These are phyloP conservation scores for Dromococcyx pavoninus DNA, from an alignment of 2,797 vertebrate species.

Conservation along the genomic window DNA sequence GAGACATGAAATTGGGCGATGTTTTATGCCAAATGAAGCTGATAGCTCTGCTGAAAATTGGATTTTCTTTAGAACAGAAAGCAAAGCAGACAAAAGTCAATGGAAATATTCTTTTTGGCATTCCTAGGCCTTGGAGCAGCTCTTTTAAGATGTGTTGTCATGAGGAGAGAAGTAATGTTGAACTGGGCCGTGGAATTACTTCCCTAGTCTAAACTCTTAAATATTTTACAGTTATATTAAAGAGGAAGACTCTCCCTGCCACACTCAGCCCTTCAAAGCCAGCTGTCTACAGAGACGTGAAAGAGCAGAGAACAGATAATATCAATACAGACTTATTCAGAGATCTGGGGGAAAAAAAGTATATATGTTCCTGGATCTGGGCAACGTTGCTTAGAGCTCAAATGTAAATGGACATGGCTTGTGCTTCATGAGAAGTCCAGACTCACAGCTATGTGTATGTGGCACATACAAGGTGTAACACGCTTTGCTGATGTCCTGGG, in stretches of 20 bases:
- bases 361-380: neutral
- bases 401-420: neutral
- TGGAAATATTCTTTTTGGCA: slow-evolving; percentile 33
- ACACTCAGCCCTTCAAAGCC: neutral
- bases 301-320: neutral
- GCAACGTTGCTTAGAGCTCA: neutral
- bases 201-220: neutral
- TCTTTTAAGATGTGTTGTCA: neutral
- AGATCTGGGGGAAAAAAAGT: neutral
- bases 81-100: slow-evolving; percentile 4
- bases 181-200: slow-evolving; percentile 19
- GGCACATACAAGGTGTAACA: neutral
- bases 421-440: neutral
- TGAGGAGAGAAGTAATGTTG: neutral
- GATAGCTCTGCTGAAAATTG: slow-evolving; percentile 17
- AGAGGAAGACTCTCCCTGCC: neutral
- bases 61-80: slow-evolving; percentile 33
- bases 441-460: accelerated
- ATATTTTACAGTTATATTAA: slow-evolving; percentile 21
- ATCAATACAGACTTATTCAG: neutral
- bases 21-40: slow-evolving; percentile 10
- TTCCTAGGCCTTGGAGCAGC: neutral
- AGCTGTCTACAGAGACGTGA: neutral
- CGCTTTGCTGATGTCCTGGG: accelerated
- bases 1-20: slow-evolving; percentile 4